Percentiles rank a stretch among this genome's conserved stretches.
Conservation (phyloP, 2,888 invertebrate genomes). For the Apotomis turbidana region DNA sequence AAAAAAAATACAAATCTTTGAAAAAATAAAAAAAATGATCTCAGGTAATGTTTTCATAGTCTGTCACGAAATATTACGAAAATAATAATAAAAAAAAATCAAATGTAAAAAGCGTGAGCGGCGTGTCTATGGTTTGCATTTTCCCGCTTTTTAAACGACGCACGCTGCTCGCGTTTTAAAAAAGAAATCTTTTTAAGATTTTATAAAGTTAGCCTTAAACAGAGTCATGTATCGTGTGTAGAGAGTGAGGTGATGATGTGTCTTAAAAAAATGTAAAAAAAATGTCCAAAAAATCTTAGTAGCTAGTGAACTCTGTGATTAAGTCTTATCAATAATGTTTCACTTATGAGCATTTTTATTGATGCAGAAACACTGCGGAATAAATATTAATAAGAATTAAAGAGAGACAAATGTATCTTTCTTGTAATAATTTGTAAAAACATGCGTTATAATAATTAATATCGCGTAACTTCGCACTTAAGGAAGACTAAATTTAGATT, state of each 20-base stretch:
- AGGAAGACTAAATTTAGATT: background rate
- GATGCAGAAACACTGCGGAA: constrained; percentile 5
- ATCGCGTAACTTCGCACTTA: background rate
- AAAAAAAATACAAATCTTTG: constrained; percentile 70
- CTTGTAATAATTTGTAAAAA: constrained; percentile 32
- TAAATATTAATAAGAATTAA: constrained; percentile 40
- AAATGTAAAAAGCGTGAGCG: constrained; percentile 32
- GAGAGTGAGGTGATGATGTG: constrained; percentile 39
- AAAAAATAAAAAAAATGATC: constrained; percentile 76
- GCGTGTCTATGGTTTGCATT: constrained; percentile 35
- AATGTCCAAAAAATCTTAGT: constrained; percentile 41
- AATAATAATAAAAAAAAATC: constrained; percentile 36
- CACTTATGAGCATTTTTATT: constrained; percentile 21
- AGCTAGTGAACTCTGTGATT: constrained; percentile 38
- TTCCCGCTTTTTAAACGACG: constrained; percentile 23
- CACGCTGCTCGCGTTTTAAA: constrained; percentile 28
- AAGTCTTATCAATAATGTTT: constrained; percentile 43
- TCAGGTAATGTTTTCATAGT: constrained; percentile 57
- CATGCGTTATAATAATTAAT: background rate
- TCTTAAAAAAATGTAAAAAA: constrained; percentile 38
- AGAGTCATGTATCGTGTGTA: constrained; percentile 40
- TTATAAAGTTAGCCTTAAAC: constrained; percentile 37
- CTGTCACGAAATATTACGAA: constrained; percentile 38
- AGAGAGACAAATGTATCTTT: constrained; percentile 14
- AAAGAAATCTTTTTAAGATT: constrained; percentile 37